Evolutionary conservation across 2,113 vertebrate genomes (phyloP).

Genomic region (Ciconia stormi): DNA sequence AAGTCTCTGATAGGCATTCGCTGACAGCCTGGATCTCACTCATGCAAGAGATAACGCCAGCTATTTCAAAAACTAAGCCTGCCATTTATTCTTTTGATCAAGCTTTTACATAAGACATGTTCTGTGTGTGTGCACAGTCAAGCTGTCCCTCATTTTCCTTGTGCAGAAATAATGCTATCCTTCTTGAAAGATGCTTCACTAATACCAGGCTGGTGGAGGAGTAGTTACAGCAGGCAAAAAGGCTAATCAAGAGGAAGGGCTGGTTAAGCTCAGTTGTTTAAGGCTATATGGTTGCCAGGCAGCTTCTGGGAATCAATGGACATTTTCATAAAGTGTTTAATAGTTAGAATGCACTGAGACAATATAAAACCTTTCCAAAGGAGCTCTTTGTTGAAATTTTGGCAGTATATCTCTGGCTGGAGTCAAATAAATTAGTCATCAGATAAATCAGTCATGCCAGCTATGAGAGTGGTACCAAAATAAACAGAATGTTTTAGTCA

Average conservation of each 20-base stretch:
- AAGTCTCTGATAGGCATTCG: neutral
- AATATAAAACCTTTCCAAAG: conserved; percentile 18
- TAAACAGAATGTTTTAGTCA: conserved; percentile 37
- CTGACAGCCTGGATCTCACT: neutral
- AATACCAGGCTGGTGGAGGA: neutral
- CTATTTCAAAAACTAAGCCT: neutral
- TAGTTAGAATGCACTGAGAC: neutral
- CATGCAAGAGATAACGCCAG: neutral
- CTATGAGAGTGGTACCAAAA: conserved; percentile 42
- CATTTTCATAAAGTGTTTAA: neutral
- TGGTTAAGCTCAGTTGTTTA: neutral
- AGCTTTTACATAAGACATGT: neutral
- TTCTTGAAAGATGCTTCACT: neutral
- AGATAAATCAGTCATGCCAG: conserved; percentile 53
- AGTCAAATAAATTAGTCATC: conserved; percentile 50
- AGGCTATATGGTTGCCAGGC: neutral
- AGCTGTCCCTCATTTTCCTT: neutral
- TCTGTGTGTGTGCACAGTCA: neutral
- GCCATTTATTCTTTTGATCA: neutral
- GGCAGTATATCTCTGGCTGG: conserved; percentile 1
- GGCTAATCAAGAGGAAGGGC: neutral
- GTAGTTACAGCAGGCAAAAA: neutral
- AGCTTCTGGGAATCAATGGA: conserved; percentile 1
- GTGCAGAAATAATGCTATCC: neutral
- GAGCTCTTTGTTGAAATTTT: conserved; percentile 38